A percentile compares a stretch with the other conserved stretches of the same genome.
These are phyloP conservation scores for Zhengitettix transpicula DNA, from an alignment of 2,888 invertebrate species.

Conservation along the genomic window DNA sequence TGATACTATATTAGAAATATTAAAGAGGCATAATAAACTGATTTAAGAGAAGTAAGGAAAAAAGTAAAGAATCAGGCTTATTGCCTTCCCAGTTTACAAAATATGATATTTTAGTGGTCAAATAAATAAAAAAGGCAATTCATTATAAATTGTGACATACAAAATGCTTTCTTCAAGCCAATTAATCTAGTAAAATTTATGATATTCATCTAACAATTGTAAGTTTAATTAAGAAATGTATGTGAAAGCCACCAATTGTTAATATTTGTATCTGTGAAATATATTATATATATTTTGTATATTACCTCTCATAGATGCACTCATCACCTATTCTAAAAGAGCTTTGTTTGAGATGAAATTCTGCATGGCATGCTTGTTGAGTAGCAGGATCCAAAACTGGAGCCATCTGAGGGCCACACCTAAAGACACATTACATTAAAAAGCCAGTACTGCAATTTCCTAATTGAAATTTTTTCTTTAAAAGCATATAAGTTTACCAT, in stretches of 20 bases:
- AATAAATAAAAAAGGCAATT: no score
- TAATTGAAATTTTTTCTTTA: no score
- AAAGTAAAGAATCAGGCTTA: no score
- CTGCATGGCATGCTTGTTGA: conserved; percentile 34
- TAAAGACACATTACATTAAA: conserved; percentile 10
- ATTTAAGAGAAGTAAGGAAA: no score
- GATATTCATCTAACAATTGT: no score
- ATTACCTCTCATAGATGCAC: conserved; percentile 45
- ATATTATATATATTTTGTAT: not conserved
- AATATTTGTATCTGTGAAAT: not conserved
- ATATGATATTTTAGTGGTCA: no score
- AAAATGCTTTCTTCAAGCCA: no score
- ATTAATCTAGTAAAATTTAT: no score
- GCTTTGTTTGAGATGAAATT: conserved; percentile 38
- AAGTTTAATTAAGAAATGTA: not conserved
- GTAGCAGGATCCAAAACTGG: conserved; percentile 22
- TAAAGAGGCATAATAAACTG: no score
- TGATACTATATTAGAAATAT: no score
- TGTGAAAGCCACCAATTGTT: not conserved
- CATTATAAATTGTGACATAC: no score
- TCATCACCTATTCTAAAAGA: conserved; percentile 51
- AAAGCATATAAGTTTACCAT: conserved; percentile 24
- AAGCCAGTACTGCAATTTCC: conserved; percentile 1
- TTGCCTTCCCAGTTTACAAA: no score
- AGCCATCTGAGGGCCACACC: conserved; percentile 22